A percentile compares a stretch with the other conserved stretches of the same genome.
Evolutionary conservation across 2,888 invertebrate species (phyloP).

Genomic region (Drosophila parthenogenetica): DNA sequence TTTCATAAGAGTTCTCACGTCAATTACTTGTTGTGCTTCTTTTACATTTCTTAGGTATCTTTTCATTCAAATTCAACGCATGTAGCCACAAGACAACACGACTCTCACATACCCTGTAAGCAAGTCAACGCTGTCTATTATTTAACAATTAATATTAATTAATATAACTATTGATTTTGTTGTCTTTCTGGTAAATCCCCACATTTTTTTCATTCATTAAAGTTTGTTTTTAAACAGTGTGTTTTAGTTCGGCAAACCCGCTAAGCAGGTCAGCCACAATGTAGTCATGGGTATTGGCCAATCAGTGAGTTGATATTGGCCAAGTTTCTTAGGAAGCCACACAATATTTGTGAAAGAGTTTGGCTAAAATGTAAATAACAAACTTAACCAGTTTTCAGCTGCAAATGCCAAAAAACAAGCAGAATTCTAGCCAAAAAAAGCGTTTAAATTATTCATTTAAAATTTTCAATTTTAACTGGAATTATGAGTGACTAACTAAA

Average conservation of each 20-base stretch:
- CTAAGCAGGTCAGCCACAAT: conserved; percentile 16
- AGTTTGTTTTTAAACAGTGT: neutral
- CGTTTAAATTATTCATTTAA: neutral
- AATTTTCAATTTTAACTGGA: neutral
- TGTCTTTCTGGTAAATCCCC: neutral
- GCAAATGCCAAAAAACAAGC: neutral
- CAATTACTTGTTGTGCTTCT: conserved; percentile 41
- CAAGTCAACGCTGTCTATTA: neutral
- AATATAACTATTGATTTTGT: neutral
- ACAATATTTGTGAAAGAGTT: conserved; percentile 8
- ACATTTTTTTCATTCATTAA: neutral
- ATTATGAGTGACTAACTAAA: neutral
- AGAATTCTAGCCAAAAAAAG: neutral
- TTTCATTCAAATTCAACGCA: conserved; percentile 18
- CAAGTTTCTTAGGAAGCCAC: conserved; percentile 17
- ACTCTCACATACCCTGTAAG: conserved; percentile 4
- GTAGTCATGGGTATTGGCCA: conserved; percentile 1
- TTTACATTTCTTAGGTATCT: conserved; percentile 23
- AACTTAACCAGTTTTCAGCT: conserved; percentile 12
- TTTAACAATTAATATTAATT: neutral
- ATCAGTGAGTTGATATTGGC: conserved; percentile 10
- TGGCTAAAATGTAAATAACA: conserved; percentile 6
- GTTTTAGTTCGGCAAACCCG: conserved; percentile 2
- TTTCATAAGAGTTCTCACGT: conserved; percentile 51
- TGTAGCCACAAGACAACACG: neutral